phyloP scores from a whole-genome alignment of 2,888 invertebrate genomes.

The Macaria liturata region DNA sequence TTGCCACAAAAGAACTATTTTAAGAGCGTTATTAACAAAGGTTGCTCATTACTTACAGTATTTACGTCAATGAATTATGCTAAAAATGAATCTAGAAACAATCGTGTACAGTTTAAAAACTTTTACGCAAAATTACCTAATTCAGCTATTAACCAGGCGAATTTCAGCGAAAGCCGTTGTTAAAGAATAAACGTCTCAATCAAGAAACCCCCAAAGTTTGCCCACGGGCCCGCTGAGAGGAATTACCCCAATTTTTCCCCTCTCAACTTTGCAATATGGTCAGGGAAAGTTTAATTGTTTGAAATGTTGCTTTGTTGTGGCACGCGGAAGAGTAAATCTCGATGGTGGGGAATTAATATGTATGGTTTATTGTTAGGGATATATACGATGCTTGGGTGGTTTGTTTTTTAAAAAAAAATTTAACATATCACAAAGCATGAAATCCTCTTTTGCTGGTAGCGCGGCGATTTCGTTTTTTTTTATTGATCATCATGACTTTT shows the following conservation, averaged over 20 bases:
- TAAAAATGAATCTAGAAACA: too few relatives aligned
- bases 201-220: slow-evolving; percentile 38
- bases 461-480: too few relatives aligned
- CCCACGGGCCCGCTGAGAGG: slow-evolving; percentile 30
- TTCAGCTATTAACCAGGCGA: slow-evolving; percentile 37
- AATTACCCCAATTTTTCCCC: slow-evolving; percentile 43
- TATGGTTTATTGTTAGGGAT: slow-evolving; percentile 24
- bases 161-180: slow-evolving; percentile 34
- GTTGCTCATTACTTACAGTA: too few relatives aligned
- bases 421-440: too few relatives aligned
- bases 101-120: slow-evolving; percentile 25
- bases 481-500: too few relatives aligned
- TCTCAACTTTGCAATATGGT: slow-evolving; percentile 35
- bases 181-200: slow-evolving; percentile 41
- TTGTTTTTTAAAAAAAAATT: too few relatives aligned
- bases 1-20: too few relatives aligned
- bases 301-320: slow-evolving; percentile 48
- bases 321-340: slow-evolving; percentile 24
- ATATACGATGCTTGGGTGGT: background rate
- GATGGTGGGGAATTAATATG: slow-evolving; percentile 9
- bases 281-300: slow-evolving; percentile 56
- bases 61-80: too few relatives aligned
- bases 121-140: slow-evolving; percentile 36
- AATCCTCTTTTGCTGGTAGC: too few relatives aligned
- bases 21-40: too few relatives aligned